phyloP scores from a whole-genome alignment of 2,888 invertebrate species.

The Lasius platythorax region DNA sequence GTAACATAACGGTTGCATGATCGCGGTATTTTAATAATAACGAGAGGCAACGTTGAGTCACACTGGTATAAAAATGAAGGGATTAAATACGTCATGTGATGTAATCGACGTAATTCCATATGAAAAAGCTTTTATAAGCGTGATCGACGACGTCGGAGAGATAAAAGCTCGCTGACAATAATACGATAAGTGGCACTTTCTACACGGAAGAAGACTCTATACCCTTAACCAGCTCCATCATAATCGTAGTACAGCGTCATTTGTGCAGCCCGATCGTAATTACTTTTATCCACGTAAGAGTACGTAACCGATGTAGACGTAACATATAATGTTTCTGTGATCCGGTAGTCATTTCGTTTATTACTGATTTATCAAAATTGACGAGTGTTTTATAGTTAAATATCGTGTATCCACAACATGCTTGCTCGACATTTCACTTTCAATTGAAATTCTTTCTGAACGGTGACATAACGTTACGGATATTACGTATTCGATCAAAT shows the following conservation, averaged over 20 bases:
- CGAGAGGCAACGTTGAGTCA: conserved; percentile 19
- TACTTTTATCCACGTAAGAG: not conserved
- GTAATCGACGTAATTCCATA: conserved; percentile 43
- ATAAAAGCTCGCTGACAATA: conserved; percentile 52
- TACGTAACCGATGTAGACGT: not conserved
- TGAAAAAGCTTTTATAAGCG: conserved; percentile 29
- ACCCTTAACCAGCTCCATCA: conserved; percentile 27
- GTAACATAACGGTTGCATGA: conserved; percentile 30
- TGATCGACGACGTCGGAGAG: conserved; percentile 8
- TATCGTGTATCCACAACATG: not conserved
- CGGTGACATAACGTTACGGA: not conserved
- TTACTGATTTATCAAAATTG: not conserved
- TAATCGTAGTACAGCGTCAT: not conserved
- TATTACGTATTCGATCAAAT: conserved; percentile 16
- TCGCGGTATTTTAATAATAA: not conserved
- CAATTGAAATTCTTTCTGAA: not conserved
- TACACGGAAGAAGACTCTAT: conserved; percentile 75
- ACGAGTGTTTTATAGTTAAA: not conserved
- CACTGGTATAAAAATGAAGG: not conserved
- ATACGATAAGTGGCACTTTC: conserved; percentile 73
- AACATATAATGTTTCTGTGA: not conserved
- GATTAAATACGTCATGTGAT: not conserved
- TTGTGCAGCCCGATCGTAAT: conserved; percentile 1
- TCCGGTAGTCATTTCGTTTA: not conserved
- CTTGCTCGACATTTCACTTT: not conserved